Evolutionary conservation across 2,888 invertebrate species (phyloP).

Genomic region (Balanococcus diminutus): DNA sequence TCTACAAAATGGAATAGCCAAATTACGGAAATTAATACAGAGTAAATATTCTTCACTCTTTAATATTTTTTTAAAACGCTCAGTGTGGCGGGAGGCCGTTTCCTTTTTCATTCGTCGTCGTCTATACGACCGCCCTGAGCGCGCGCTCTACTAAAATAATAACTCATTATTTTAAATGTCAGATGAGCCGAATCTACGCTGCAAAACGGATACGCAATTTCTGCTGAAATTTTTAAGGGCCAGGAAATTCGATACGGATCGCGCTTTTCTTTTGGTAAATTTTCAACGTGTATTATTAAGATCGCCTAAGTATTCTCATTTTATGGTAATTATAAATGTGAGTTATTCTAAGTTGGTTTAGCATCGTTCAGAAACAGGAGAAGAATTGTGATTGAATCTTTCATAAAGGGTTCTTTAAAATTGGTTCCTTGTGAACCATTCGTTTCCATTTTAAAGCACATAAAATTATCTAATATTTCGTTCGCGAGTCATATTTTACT

Average conservation of each 20-base stretch:
- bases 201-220: conserved; percentile 58
- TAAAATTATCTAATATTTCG: no score
- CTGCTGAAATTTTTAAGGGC: conserved; percentile 59
- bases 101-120: not conserved
- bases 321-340: no score
- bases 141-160: not conserved
- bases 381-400: no score
- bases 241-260: conserved; percentile 58
- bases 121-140: not conserved
- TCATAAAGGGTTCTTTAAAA: no score
- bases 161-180: conserved; percentile 50
- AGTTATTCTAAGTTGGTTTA: no score
- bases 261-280: conserved; percentile 59
- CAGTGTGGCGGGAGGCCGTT: not conserved
- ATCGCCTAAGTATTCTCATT: no score
- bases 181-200: conserved; percentile 57
- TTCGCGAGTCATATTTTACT: no score
- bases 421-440: no score
- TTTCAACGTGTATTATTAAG: no score
- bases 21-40: conserved; percentile 33
- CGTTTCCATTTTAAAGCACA: no score
- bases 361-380: no score
- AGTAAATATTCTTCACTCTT: conserved; percentile 23
- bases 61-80: no score
- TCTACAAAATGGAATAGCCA: not conserved